These are phyloP conservation scores for Apamea anceps DNA, from an alignment of 2,888 invertebrate species.

Conservation along the genomic window DNA sequence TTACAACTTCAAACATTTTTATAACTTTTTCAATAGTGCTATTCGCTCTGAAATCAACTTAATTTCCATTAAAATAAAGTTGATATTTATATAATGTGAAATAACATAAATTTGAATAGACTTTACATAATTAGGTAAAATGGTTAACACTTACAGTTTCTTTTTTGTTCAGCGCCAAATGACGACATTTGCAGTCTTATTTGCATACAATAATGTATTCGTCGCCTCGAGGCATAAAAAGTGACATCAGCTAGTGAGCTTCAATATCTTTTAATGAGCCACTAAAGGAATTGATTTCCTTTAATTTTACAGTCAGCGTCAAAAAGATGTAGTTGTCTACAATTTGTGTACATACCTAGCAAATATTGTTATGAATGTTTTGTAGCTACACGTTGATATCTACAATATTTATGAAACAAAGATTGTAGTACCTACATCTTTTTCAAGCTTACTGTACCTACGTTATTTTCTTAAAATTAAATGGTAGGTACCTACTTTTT, in stretches of 20 bases:
- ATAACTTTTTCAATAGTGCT: no score
- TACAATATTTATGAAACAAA: no score
- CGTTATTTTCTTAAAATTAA: background rate
- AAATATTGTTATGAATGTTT: no score
- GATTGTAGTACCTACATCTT: no score
- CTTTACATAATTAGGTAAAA: constrained; percentile 17
- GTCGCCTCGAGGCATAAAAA: background rate
- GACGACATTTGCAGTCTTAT: constrained; percentile 9
- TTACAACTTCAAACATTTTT: no score
- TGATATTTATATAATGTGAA: no score
- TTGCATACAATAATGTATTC: constrained; percentile 23
- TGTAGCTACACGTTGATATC: no score
- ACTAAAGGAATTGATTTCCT: background rate
- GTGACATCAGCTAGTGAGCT: background rate
- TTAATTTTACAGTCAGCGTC: background rate
- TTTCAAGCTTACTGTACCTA: no score
- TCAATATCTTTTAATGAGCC: background rate
- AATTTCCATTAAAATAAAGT: no score
- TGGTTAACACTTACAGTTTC: constrained; percentile 2
- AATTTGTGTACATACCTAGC: no score
- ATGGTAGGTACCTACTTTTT: background rate
- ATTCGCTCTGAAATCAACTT: no score
- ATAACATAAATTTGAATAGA: no score
- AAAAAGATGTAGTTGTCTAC: background rate
- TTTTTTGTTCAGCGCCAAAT: background rate